Percentiles rank a stretch among this genome's conserved stretches.
Evolutionary conservation across 2,888 invertebrate genomes (phyloP).

Genomic region (Belgica antarctica): DNA sequence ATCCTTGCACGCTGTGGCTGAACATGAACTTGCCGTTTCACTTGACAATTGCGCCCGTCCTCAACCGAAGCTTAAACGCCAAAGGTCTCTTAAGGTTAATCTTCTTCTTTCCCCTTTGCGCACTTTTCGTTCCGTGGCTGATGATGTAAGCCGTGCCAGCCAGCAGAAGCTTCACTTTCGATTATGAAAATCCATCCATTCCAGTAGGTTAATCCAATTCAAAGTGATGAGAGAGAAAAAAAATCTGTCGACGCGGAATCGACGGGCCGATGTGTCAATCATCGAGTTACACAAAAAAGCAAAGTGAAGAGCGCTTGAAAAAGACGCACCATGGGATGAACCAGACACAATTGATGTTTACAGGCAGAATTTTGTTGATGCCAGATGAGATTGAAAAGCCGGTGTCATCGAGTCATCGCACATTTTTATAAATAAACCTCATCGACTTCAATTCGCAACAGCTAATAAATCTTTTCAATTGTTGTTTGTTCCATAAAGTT

Average conservation of each 20-base stretch:
- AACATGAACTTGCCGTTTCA: background rate
- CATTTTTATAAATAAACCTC: no score
- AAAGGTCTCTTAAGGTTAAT: background rate
- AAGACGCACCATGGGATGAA: no score
- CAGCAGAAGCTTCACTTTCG: constrained; percentile 28
- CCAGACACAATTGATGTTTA: no score
- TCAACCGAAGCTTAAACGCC: background rate
- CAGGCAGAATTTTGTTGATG: no score
- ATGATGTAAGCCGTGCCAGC: background rate
- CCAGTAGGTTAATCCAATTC: constrained; percentile 17
- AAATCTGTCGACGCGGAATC: background rate
- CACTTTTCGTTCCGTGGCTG: background rate
- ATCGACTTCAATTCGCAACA: no score
- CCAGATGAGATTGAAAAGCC: no score
- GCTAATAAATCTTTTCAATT: no score
- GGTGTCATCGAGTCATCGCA: no score
- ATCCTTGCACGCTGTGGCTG: background rate
- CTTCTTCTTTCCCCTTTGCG: constrained; percentile 2
- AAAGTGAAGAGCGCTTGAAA: no score
- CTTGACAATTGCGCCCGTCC: no score
- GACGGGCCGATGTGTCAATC: constrained; percentile 15
- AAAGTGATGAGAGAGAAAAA: background rate
- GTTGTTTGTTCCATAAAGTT: no score
- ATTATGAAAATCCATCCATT: background rate
- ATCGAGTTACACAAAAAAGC: background rate